Base-by-base conservation (phyloP, 2,113 vertebrate genomes). In the Pangasianodon gigas region DNA sequence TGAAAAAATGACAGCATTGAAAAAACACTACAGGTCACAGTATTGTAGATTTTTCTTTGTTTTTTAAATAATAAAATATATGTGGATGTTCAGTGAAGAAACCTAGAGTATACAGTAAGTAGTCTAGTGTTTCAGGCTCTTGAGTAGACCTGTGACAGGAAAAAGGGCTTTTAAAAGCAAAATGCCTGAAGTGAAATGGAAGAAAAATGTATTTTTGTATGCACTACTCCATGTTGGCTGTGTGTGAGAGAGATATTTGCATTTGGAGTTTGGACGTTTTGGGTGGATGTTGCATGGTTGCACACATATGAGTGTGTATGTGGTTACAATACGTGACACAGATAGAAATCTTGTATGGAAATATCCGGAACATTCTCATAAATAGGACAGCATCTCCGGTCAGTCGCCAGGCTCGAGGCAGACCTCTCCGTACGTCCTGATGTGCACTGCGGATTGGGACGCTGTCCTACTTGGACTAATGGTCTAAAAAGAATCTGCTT, bases 121-220 rank as follows among this genome's bases (percentile, higher is more conserved):
- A 44, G 37, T 46, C 44, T 48, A 0, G 29, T 32, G 13, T 56
- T 18, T n/a, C 51, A n/a, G 51, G 80, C n/a, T 51, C 77, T 79
- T 9, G 44, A 13, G 8, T 79, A 21, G 75, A 90, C 81, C 21
- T 58, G 56, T 6, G 4, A 58, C 19, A 8, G 2, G 88, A 85
- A 87, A 89, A 90, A 93, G 90, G 87, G 37, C 92, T 91, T 93
- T 95, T 94, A 95, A 93, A 93, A 44, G 65, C 77, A 88, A 90
- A 90, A 86, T 93, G 91, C 94, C 85, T 79, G 93, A 90, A 89
- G 84, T 60, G 93, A 90, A 86, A 95, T 91, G 90, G 93, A 90
- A 90, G 84, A 60, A 93, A 90, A 86, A 95, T 91, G 90, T 86
- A 93, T 94, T 88, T 88, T 91, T 91, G 90, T 92, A 26, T 67